Base-by-base conservation (phyloP, 2,888 invertebrate genomes). In the Polyommatus iphigenia region DNA sequence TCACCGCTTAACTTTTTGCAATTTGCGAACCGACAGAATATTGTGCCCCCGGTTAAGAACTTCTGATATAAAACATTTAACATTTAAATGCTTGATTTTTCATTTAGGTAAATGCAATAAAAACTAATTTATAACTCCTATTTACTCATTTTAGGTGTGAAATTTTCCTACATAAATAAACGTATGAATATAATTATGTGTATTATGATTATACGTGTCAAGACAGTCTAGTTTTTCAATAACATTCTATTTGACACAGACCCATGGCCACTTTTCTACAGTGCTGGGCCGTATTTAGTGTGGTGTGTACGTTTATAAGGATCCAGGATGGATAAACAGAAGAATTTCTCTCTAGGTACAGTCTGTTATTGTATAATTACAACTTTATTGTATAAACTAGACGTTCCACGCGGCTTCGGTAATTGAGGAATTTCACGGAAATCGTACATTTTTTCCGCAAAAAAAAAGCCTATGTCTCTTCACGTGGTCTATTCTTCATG, bases 151-250 rank as follows among this genome's bases (percentile, higher is more conserved):
- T 18, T 18, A 54, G 18, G 5, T 54, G 18, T 54, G 54, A 18
- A 54, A 54, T 54, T 15, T 13, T 46, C 46, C 46, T 46, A 46
- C 10, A 10, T 46, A 46, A 46, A 59, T 7, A 7, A 8, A 20
- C 18, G 57, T n/a, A 59, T 59, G 59, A 59, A 59, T 59, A 20
- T 59, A 59, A 59, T 8, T 59, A 54, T 5, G 18, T 54, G 18
- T 54, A 54, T 54, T 54, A 54, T 54, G 15, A 54, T 54, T 54
- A 54, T 54, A 18, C 13, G 15, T 67, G 67, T 67, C 67, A 67
- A 67, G 67, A 67, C 29, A 67, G 29, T 67, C 67, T 7, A 67
- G 15, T 67, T 67, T 67, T 67, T 32, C 29, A 67, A 67, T 67
- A 67, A 67, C 67, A 67, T 67, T 67, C 67, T 67, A 67, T 67